phyloP scores from a whole-genome alignment of 2,113 vertebrate genomes.

The Hystrix cristata region DNA sequence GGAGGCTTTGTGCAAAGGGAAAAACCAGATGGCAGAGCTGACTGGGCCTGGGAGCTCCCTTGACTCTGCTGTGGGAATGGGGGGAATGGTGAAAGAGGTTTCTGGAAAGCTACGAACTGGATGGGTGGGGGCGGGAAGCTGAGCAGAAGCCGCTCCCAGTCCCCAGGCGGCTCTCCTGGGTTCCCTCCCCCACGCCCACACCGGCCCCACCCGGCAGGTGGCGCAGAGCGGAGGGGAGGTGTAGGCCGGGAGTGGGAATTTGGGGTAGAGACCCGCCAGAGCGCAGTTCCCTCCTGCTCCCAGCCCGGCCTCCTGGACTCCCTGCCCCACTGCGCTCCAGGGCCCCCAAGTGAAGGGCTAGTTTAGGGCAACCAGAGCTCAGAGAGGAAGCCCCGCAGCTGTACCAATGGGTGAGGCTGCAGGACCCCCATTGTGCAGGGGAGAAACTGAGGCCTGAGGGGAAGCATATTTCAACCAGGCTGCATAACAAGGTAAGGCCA shows the following conservation, averaged over 20 bases:
- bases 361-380: rapidly evolving
- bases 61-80: neutral
- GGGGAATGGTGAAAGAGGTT: neutral
- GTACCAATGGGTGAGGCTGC: neutral
- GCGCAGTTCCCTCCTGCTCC: neutral
- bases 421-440: neutral
- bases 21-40: neutral
- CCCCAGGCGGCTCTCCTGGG: neutral
- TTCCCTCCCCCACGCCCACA: too few relatives aligned
- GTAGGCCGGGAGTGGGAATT: neutral
- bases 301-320: neutral
- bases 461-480: neutral
- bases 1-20: neutral
- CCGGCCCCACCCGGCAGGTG: neutral
- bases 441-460: neutral
- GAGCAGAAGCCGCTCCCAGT: neutral
- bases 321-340: too few relatives aligned
- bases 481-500: neutral
- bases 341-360: too few relatives aligned
- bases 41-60: neutral
- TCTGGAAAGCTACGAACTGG: neutral
- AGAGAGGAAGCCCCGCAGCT: neutral
- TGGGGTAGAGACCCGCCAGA: neutral
- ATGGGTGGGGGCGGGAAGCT: too few relatives aligned
- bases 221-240: neutral